phyloP scores from a whole-genome alignment of 1,140 invertebrate species.

The Dreissena polymorpha region DNA sequence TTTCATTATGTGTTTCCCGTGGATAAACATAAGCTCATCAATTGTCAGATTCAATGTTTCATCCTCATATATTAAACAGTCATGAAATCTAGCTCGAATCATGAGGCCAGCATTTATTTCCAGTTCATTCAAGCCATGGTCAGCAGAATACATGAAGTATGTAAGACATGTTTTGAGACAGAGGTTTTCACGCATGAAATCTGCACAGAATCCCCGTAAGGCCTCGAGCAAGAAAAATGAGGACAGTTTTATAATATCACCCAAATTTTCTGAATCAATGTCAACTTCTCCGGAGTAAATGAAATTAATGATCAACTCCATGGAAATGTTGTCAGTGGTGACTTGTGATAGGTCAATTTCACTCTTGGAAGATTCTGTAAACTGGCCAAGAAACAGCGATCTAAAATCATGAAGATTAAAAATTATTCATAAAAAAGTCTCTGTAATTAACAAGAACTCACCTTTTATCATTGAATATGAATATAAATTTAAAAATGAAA shows the following conservation, averaged over 20 bases:
- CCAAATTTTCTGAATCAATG: constrained; percentile 35
- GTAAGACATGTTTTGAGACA: constrained; percentile 39
- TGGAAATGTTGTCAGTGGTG: constrained; percentile 16
- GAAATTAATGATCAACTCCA: constrained; percentile 39
- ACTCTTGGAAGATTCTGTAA: constrained; percentile 46
- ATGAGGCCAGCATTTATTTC: constrained; percentile 27
- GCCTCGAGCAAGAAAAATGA: constrained; percentile 44
- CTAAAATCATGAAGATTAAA: neutral
- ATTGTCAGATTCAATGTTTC: constrained; percentile 17
- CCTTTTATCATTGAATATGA: too few relatives aligned
- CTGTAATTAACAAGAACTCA: too few relatives aligned
- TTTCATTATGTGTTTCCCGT: constrained; percentile 25
- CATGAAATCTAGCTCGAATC: constrained; percentile 42
- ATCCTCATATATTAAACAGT: constrained; percentile 41
- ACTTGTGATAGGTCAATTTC: constrained; percentile 47
- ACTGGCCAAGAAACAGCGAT: constrained; percentile 40
- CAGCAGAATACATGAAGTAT: constrained; percentile 30
- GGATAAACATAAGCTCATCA: constrained; percentile 28
- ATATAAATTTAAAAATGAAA: too few relatives aligned
- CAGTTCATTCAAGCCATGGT: constrained; percentile 37
- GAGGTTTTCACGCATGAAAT: constrained; percentile 28
- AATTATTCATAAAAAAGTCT: neutral
- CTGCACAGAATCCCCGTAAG: constrained; percentile 14
- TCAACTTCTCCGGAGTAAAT: constrained; percentile 45
- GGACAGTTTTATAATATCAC: constrained; percentile 38